Conservation (phyloP, 2,888 invertebrate genomes). For the Caenorhabditis virilis region DNA sequence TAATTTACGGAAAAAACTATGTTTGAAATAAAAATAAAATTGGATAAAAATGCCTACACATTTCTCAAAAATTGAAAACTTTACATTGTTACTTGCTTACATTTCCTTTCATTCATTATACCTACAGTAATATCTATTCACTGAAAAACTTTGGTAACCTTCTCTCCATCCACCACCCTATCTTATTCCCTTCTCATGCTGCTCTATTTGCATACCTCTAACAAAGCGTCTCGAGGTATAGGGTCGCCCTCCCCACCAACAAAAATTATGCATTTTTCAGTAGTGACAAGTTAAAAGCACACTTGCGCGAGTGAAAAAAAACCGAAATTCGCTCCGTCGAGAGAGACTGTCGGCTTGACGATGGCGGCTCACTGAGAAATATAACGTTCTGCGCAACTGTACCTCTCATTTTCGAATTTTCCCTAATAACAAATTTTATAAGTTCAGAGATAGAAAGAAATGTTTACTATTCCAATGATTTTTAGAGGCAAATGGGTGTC, state of each 20-base stretch:
- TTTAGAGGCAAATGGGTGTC: no score
- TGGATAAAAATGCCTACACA: background rate
- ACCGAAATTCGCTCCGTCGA: background rate
- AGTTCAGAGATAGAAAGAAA: slow-evolving; percentile 27
- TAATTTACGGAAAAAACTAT: no score
- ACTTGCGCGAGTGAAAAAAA: slow-evolving; percentile 1
- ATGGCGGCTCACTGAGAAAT: no score
- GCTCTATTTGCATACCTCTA: slow-evolving; percentile 1
- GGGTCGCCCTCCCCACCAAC: background rate
- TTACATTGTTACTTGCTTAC: background rate
- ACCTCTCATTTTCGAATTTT: background rate
- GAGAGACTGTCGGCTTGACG: background rate
- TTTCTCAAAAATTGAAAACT: background rate
- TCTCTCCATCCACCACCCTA: no score
- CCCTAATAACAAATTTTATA: slow-evolving; percentile 7
- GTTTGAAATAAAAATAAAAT: background rate
- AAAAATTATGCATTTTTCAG: slow-evolving; percentile 30
- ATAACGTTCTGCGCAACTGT: background rate
- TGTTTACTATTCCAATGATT: slow-evolving; percentile 42
- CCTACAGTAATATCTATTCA: background rate
- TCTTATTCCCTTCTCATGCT: no score
- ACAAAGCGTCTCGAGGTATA: no score
- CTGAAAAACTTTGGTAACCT: no score
- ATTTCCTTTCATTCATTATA: background rate
- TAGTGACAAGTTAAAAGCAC: slow-evolving; percentile 39